phyloP scores from a whole-genome alignment of 2,113 vertebrate species.

The Miniopterus natalensis region DNA sequence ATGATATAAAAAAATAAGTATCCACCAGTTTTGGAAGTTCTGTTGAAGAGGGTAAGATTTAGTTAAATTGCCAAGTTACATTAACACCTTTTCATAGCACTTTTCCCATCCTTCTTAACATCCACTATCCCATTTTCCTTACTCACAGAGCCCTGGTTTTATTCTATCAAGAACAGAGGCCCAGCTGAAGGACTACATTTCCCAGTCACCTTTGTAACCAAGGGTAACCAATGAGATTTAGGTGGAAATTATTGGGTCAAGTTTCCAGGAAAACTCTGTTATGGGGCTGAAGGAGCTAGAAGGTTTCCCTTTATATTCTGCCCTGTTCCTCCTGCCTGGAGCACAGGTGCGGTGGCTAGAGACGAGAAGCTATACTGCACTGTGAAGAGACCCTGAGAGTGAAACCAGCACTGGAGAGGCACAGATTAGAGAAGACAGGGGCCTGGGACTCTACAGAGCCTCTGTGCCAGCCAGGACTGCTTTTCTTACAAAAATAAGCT shows the following conservation, averaged over 20 bases:
- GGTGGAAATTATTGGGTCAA: not conserved
- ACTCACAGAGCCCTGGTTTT: not conserved
- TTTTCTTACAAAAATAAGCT: not conserved
- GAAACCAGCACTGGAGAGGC: not conserved
- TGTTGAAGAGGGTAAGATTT: slow-evolving; percentile 13
- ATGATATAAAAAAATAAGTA: slow-evolving; percentile 1
- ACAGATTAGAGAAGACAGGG: not conserved
- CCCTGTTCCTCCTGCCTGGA: not conserved
- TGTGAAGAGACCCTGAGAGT: not conserved
- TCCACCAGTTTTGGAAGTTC: not conserved
- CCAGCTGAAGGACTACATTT: not conserved
- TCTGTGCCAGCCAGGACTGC: not conserved
- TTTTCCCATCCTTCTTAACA: not conserved
- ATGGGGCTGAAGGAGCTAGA: not conserved
- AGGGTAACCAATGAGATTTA: not conserved
- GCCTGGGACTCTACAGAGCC: not conserved
- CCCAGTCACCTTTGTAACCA: not conserved
- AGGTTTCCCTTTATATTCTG: not conserved
- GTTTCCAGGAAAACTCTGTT: not conserved
- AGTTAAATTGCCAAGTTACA: not conserved
- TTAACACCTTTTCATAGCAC: not conserved
- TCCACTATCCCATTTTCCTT: not conserved
- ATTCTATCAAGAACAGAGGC: not conserved
- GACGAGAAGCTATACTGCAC: not conserved
- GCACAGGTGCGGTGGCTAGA: not conserved